These are phyloP conservation scores for Eupeodes luniger DNA, from an alignment of 2,888 invertebrate genomes.

Conservation along the genomic window DNA sequence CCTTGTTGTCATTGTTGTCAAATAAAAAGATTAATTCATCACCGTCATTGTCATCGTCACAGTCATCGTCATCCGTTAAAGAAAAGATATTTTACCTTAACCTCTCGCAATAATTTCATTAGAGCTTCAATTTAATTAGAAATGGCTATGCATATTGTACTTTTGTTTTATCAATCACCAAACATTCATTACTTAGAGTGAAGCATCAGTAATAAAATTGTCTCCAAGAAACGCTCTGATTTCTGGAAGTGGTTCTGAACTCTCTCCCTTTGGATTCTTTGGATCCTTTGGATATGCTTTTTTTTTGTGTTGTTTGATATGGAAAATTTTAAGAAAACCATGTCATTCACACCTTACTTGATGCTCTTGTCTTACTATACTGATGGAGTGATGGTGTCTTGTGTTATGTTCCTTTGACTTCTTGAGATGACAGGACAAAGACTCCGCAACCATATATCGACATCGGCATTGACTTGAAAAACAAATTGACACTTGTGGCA, in stretches of 20 bases:
- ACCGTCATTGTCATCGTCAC: not conserved
- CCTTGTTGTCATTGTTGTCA: slow-evolving; percentile 27
- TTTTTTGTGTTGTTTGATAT: not conserved
- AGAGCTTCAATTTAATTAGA: slow-evolving; percentile 22
- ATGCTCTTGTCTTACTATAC: not conserved
- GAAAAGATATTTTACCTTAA: not conserved
- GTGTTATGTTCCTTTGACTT: not conserved
- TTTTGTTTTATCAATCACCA: slow-evolving; percentile 11
- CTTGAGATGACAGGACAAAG: not conserved
- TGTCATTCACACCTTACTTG: slow-evolving; percentile 55
- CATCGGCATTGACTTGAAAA: not conserved
- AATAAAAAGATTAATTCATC: slow-evolving; percentile 31
- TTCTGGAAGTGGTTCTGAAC: slow-evolving; percentile 1
- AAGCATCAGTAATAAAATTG: slow-evolving; percentile 38
- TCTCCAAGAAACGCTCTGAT: slow-evolving; percentile 3
- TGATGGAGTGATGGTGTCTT: no score
- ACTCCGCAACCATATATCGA: not conserved
- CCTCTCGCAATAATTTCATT: slow-evolving; percentile 28
- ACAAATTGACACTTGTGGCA: slow-evolving; percentile 30
- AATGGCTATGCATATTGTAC: not conserved
- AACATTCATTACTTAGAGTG: slow-evolving; percentile 49
- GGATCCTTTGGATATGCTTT: no score
- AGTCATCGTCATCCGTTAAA: not conserved
- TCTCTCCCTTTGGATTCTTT: not conserved
- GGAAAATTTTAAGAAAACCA: slow-evolving; percentile 21